These are phyloP conservation scores for Otus sunia DNA, from an alignment of 2,113 vertebrate species.

Conservation along the genomic window DNA sequence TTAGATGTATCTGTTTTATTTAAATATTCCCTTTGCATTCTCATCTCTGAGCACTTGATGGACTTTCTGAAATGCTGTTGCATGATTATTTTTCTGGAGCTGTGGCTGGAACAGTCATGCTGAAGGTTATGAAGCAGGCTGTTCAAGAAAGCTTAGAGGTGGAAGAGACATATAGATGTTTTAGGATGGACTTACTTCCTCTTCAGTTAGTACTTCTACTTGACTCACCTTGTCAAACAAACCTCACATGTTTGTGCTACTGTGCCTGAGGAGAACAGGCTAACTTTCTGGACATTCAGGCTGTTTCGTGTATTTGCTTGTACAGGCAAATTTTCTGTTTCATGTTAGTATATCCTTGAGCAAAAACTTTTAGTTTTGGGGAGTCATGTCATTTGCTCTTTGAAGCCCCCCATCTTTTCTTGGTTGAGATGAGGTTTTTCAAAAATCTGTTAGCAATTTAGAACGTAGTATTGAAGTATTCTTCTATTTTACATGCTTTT, in stretches of 20 bases:
- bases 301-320: neutral
- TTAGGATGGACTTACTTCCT: neutral
- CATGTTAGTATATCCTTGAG: neutral
- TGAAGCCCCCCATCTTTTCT: neutral
- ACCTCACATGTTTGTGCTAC: neutral
- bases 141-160: neutral
- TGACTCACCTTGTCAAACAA: neutral
- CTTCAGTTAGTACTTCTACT: neutral
- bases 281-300: neutral
- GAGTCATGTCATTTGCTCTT: neutral
- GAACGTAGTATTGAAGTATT: neutral
- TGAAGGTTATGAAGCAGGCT: neutral
- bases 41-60: neutral
- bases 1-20: neutral
- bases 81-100: neutral
- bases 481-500: neutral
- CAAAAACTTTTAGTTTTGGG: neutral
- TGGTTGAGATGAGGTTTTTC: neutral
- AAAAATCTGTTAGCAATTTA: neutral
- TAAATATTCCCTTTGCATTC: neutral
- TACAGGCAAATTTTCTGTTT: neutral
- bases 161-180: neutral
- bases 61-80: neutral
- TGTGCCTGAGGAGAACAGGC: neutral
- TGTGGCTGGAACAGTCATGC: neutral